Percentiles rank a stretch among this genome's conserved stretches.
phyloP scores from a whole-genome alignment of 2,888 invertebrate genomes.

The Drosophila pseudotakahashii region DNA sequence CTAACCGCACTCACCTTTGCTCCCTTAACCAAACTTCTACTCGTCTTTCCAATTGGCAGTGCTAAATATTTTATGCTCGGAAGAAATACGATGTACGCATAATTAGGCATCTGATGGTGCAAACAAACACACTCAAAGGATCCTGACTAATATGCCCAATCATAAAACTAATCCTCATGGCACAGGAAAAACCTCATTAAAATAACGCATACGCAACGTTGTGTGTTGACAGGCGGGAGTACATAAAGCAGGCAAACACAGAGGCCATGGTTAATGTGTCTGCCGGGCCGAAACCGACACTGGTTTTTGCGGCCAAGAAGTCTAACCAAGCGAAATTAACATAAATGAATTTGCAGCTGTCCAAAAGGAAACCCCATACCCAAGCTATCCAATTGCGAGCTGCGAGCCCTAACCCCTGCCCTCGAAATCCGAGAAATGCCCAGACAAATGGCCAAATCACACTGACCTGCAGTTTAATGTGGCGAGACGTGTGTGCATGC shows the following conservation, averaged over 20 bases:
- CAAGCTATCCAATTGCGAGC: no score
- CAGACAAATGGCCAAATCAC: slow-evolving; percentile 68
- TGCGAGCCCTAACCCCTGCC: slow-evolving; percentile 5
- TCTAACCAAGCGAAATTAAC: slow-evolving; percentile 73
- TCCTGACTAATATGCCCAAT: slow-evolving; percentile 69
- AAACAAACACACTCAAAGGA: slow-evolving; percentile 8
- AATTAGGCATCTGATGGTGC: slow-evolving; percentile 62
- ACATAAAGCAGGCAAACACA: slow-evolving; percentile 49
- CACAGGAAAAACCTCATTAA: slow-evolving; percentile 71
- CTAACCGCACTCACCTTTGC: background rate
- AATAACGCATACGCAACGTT: slow-evolving; percentile 70
- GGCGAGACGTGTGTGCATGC: slow-evolving; percentile 36
- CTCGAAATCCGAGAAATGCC: slow-evolving; percentile 54
- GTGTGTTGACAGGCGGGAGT: slow-evolving; percentile 50
- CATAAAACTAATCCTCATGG: slow-evolving; percentile 76
- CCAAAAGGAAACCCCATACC: slow-evolving; percentile 24
- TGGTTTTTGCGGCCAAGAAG: slow-evolving; percentile 67
- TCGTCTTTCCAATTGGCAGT: slow-evolving; percentile 9
- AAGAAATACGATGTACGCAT: slow-evolving; percentile 37
- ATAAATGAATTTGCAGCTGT: slow-evolving; percentile 80
- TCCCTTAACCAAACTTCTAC: background rate
- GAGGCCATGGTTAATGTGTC: slow-evolving; percentile 63
- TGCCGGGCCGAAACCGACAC: slow-evolving; percentile 25
- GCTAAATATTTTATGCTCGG: slow-evolving; percentile 25
- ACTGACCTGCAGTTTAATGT: slow-evolving; percentile 66